Evolutionary conservation across 2,888 invertebrate genomes (phyloP), one percentile per base, ranked within the genome.

Genomic region (Cerastis leucographa): DNA sequence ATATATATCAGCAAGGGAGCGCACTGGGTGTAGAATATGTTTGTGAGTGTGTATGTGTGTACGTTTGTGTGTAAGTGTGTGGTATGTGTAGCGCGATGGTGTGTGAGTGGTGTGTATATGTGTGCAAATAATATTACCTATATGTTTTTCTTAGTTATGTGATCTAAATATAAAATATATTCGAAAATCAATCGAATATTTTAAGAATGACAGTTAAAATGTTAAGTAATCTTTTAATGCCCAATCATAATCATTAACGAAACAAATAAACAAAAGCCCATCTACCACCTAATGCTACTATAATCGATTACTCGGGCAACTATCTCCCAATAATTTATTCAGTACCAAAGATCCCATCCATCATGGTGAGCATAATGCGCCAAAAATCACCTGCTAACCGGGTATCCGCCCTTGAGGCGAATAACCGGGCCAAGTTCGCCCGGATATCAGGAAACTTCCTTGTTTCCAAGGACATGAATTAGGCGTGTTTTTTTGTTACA

Each of bases 371-470:
- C 14, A 64, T 77, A 82, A 78, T 76, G 51, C 62, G 42, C 49
- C 76, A 64, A 82, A 80, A 73, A 81, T 73, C 78, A 83, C 79
- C 83, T 83, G 80, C 56, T 69, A 40, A 42, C n/a, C 66, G 78
- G 80, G 61, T 69, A 44, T 25, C 19, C 68, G 80, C 19, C 88
- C 89, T 84, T 88, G 84, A 78, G 72, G 46, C 75, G 74, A 76
- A 83, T 83, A 91, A 84, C 87, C 85, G 81, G 84, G 87, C 85
- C 85, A 86, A 89, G 85, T 87, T 86, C 72, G 74, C 54, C 81
- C 84, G 85, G 85, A 80, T 83, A 84, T 73, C 56, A 25, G 61
- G 65, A 62, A 85, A 83, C 74, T 85, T 86, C 86, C 84, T 71
- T 59, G 70, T 81, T 56, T 14, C 76, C 88, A 83, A 86, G 89